These are phyloP conservation scores for Hoplostethus mediterraneus DNA, from an alignment of 2,797 vertebrate genomes.

Conservation along the genomic window DNA sequence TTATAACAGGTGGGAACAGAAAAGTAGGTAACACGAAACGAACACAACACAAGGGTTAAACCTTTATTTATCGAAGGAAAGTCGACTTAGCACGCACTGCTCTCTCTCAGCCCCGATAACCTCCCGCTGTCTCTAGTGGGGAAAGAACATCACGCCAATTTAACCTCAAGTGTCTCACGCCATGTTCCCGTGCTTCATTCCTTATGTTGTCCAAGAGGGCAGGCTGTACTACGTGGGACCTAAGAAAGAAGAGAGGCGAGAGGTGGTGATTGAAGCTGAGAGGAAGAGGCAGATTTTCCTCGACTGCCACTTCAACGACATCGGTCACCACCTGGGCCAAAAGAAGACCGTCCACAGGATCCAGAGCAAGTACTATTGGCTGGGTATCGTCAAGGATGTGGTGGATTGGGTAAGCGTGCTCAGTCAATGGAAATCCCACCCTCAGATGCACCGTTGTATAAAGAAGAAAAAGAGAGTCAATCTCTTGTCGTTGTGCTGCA, in stretches of 20 bases:
- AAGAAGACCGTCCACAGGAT: conserved; percentile 94
- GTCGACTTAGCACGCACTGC: neutral
- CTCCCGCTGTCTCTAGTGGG: too few species aligned
- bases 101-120: neutral
- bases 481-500: too few species aligned
- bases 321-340: conserved; percentile 92
- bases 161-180: neutral
- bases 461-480: too few species aligned
- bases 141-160: neutral
- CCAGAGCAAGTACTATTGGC: conserved; percentile 94
- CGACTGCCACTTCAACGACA: conserved; percentile 91
- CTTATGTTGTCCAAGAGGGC: conserved; percentile 75
- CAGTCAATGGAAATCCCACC: too few species aligned
- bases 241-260: conserved; percentile 92
- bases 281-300: conserved; percentile 90
- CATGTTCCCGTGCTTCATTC: neutral
- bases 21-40: too few species aligned
- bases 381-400: conserved; percentile 93
- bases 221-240: conserved; percentile 92
- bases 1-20: too few species aligned
- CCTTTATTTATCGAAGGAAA: too few species aligned
- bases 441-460: too few species aligned
- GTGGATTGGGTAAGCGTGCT: conserved; percentile 89
- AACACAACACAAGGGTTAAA: too few species aligned
- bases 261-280: conserved; percentile 91